A percentile compares a stretch with the other conserved stretches of the same genome.
phyloP scores from a whole-genome alignment of 2,797 vertebrate species.

The Betta splendens region DNA sequence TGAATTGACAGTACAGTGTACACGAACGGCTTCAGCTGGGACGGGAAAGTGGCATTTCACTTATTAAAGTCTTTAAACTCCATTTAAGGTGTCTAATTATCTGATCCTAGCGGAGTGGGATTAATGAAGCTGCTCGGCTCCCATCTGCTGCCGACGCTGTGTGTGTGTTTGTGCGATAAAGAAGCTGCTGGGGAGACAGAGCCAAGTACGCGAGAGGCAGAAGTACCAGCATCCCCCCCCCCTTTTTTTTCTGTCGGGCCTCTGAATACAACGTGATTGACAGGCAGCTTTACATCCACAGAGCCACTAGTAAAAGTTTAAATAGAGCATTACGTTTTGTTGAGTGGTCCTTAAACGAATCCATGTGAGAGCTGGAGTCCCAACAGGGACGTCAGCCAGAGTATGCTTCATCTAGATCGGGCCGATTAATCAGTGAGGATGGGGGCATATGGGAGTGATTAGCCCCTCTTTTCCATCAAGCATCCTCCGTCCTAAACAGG shows the following conservation, averaged over 20 bases:
- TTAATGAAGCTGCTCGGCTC: conserved; percentile 64
- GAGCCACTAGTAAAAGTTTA: conserved; percentile 39
- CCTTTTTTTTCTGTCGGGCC: not conserved
- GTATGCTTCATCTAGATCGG: conserved; percentile 13
- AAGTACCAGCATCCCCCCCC: not conserved
- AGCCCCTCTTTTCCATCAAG: conserved; percentile 18
- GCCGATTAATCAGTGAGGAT: conserved; percentile 24
- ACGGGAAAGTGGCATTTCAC: conserved; percentile 41
- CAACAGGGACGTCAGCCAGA: conserved; percentile 28
- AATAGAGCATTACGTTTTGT: conserved; percentile 30
- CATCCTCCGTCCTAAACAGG: conserved; percentile 17
- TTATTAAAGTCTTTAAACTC: conserved; percentile 68
- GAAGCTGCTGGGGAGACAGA: conserved; percentile 22
- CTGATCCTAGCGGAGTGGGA: conserved; percentile 59
- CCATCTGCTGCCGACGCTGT: conserved; percentile 65
- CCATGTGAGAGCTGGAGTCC: conserved; percentile 50
- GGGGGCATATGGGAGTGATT: conserved; percentile 56
- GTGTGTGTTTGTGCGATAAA: conserved; percentile 25
- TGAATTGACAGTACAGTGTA: conserved; percentile 5
- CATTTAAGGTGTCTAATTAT: conserved; percentile 70
- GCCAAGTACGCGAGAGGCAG: not conserved
- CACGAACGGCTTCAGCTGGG: conserved; percentile 18
- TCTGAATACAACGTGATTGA: conserved; percentile 25
- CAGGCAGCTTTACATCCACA: conserved; percentile 30
- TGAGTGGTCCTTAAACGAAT: conserved; percentile 60